Percentiles rank a stretch among this genome's conserved stretches.
phyloP scores from a whole-genome alignment of 2,797 vertebrate species.

The Sylvia borin region DNA sequence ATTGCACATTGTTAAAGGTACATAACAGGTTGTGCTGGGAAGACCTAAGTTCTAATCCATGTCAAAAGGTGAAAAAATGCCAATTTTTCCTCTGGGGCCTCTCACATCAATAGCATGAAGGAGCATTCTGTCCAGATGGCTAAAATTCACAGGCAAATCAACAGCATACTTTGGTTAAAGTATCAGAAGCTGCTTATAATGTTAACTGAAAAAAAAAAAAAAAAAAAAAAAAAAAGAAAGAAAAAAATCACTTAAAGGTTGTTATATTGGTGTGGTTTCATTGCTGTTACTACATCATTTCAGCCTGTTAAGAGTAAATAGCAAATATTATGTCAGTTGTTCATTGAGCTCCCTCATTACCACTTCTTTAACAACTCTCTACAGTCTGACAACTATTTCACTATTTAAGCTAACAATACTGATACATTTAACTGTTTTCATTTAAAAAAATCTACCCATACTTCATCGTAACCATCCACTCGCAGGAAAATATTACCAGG shows the following conservation, averaged over 20 bases:
- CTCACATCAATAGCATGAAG: background rate
- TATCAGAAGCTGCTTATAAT: background rate
- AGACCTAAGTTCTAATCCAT: background rate
- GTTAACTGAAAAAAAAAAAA: background rate
- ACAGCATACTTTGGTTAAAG: background rate
- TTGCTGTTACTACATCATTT: background rate
- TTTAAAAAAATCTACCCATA: background rate
- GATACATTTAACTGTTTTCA: background rate
- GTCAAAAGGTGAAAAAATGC: conserved; percentile 11
- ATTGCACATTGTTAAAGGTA: background rate
- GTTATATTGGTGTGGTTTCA: background rate
- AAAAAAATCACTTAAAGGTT: background rate
- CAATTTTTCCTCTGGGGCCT: background rate
- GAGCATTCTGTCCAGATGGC: background rate
- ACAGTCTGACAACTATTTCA: background rate
- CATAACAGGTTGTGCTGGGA: background rate
- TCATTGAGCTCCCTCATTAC: background rate
- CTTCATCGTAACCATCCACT: background rate
- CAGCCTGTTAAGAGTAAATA: background rate
- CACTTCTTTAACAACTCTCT: background rate
- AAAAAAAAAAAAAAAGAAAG: background rate
- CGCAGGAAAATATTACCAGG: background rate
- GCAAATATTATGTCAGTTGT: background rate
- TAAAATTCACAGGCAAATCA: background rate
- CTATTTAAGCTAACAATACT: background rate